Conservation (phyloP, 2,888 invertebrate genomes). For the Tetragnatha montana region DNA sequence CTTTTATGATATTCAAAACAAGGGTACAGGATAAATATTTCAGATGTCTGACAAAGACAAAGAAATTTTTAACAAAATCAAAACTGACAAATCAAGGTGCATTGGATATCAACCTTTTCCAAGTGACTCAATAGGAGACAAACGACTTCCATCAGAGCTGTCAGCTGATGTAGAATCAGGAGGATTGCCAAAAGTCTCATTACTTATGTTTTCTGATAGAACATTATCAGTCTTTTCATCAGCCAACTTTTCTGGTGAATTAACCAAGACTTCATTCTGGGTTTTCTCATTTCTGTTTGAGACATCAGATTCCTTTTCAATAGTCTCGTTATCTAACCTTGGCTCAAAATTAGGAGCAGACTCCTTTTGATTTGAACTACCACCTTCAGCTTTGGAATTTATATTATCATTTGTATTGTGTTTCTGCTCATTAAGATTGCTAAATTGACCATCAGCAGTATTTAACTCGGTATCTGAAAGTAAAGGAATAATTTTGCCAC, state of each 20-base stretch:
- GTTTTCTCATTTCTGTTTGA: conserved; percentile 21
- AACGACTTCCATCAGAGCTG: conserved; percentile 58
- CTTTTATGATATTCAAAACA: not conserved
- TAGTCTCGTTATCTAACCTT: not conserved
- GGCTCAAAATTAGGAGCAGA: not conserved
- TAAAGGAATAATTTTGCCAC: not conserved
- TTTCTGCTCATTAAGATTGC: not conserved
- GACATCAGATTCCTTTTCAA: not conserved
- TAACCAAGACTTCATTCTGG: conserved; percentile 5
- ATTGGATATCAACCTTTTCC: conserved; percentile 66
- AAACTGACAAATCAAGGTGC: conserved; percentile 11
- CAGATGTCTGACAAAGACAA: conserved; percentile 13
- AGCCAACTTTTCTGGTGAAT: conserved; percentile 1
- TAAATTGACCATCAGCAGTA: not conserved
- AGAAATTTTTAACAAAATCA: conserved; percentile 16
- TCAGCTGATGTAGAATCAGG: conserved; percentile 35
- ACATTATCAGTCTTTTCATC: conserved; percentile 32
- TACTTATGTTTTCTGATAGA: conserved; percentile 22
- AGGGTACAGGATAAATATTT: conserved; percentile 4
- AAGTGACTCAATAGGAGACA: conserved; percentile 58
- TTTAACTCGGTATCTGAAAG: conserved; percentile 23
- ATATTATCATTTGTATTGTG: not conserved
- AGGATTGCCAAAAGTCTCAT: conserved; percentile 15
- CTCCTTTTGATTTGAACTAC: conserved; percentile 22
- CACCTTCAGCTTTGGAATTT: not conserved